Percentiles rank a stretch among this genome's conserved stretches.
Conservation (phyloP, 2,888 invertebrate species). For the Bhutanitis thaidina region DNA sequence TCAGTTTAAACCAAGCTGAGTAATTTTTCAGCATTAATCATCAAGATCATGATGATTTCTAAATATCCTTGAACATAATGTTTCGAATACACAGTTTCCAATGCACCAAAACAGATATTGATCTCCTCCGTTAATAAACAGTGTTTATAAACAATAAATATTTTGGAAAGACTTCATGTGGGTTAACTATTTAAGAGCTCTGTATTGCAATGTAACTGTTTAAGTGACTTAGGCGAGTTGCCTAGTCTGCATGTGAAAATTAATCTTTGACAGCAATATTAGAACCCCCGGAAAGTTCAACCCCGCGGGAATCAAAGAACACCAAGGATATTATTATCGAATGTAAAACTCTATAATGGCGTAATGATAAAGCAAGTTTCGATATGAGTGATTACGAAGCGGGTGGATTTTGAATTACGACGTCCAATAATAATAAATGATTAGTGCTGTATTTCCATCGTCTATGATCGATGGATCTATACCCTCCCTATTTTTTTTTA, state of each 20-base stretch:
- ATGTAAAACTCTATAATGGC: conserved; percentile 52
- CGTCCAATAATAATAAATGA: conserved; percentile 13
- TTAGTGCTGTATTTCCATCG: neutral
- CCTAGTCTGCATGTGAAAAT: neutral
- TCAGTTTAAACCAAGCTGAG: too few species aligned
- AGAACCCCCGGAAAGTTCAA: conserved; percentile 48
- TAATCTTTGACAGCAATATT: conserved; percentile 43
- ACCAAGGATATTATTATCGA: conserved; percentile 51
- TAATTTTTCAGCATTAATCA: too few species aligned
- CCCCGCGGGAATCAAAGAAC: conserved; percentile 60
- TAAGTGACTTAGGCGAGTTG: neutral
- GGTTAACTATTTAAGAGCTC: too few species aligned
- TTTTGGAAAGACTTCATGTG: too few species aligned
- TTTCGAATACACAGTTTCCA: too few species aligned
- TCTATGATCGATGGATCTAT: neutral
- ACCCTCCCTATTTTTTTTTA: neutral
- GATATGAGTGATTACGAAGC: conserved; percentile 46
- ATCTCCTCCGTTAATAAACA: too few species aligned
- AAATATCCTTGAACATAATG: too few species aligned
- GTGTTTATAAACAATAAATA: too few species aligned
- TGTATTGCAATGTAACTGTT: too few species aligned
- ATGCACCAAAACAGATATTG: too few species aligned
- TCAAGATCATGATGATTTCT: too few species aligned
- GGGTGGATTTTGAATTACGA: conserved; percentile 32
- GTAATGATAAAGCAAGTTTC: conserved; percentile 60